Base-by-base conservation (phyloP, 2,888 invertebrate species). In the Phymatocera aterrima region DNA sequence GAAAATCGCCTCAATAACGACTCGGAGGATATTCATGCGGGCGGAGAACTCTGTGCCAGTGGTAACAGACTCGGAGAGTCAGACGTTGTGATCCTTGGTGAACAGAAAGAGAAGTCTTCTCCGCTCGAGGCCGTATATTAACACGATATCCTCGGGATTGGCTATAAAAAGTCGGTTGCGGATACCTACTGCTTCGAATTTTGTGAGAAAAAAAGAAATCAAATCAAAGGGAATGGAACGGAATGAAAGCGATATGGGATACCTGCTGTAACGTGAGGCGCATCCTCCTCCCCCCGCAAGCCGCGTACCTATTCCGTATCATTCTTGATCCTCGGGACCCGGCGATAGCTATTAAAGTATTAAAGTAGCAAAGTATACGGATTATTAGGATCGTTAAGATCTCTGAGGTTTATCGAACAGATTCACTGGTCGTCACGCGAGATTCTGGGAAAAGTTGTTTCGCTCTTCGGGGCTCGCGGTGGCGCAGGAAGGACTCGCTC, bases 381-480 rank as follows among this genome's bases (percentile, higher is more conserved):
- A 72, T 72, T 72, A 72, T 72, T 72, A 72, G 72, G 72, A 72
- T 72, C 72, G 48, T 72, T 72, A 51, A 51, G 72, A 72, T 72
- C 72, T 72, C 48, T 40, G 75, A 75, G 46, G 84, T 80, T 85
- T 82, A 85, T 85, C 85, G 84, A 84, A 88, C 88, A 87, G 87
- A 88, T 87, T 87, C 86, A 85, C 84, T 85, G 86, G 87, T 83
- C 88, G 89, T 88, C 89, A 88, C 89, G 90, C 90, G 87, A 89
- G 88, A 89, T 90, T 90, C 89, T 83, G 82, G 85, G 89, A 90
- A 89, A 90, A 89, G 89, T 86, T 88, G 85, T 90, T 89, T 87
- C 86, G 88, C 86, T 85, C 85, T 86, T 85, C 84, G 81, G 83
- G 15, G 46, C 28, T 10, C 8, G 34, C n/a, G 61, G 24, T 68